These are phyloP conservation scores for Acanthisitta chloris DNA, from an alignment of 2,113 vertebrate genomes.

Conservation along the genomic window DNA sequence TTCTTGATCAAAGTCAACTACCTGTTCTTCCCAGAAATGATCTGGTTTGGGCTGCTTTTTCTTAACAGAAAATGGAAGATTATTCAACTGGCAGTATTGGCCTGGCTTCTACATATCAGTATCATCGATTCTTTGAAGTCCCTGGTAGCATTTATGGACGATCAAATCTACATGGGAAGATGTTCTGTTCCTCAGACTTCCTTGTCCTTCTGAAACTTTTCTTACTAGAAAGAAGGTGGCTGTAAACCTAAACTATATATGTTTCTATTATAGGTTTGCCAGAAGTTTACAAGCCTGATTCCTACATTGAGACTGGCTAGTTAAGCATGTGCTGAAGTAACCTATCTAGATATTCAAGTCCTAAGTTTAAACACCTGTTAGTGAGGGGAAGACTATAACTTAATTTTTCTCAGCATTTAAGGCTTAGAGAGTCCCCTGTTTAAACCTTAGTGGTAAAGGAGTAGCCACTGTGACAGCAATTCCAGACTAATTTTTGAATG, in stretches of 20 bases:
- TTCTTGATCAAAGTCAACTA: background rate
- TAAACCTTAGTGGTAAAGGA: background rate
- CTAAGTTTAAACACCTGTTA: background rate
- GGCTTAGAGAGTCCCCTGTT: fast-evolving
- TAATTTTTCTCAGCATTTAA: background rate
- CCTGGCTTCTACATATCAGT: background rate
- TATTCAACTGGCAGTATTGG: background rate
- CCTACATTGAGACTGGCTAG: background rate
- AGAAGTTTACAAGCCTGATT: background rate
- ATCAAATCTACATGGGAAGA: background rate
- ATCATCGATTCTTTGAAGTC: background rate
- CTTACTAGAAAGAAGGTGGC: background rate
- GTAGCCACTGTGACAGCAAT: background rate
- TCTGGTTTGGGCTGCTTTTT: background rate
- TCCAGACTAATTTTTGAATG: background rate
- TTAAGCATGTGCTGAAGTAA: background rate
- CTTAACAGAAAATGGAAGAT: background rate
- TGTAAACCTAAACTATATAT: background rate
- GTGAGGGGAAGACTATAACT: background rate
- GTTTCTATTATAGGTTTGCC: background rate
- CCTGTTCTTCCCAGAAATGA: background rate
- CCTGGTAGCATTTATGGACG: background rate
- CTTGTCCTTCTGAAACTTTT: background rate
- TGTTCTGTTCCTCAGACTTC: background rate
- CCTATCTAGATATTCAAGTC: background rate